Evolutionary conservation across 2,888 invertebrate species (phyloP).

Genomic region (Andricus quercusramuli): DNA sequence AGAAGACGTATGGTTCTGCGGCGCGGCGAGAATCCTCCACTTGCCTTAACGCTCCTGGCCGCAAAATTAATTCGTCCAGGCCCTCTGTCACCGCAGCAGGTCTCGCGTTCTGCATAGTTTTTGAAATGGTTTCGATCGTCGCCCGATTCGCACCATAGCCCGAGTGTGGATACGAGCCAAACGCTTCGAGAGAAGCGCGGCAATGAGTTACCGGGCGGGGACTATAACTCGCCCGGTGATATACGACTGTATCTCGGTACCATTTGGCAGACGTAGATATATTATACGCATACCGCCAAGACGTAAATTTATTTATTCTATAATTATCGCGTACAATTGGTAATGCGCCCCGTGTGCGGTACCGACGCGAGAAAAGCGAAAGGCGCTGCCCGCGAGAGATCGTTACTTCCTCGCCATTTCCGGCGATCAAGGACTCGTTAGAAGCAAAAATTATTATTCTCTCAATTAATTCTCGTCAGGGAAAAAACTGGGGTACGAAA

Average conservation of each 20-base stretch:
- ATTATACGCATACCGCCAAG: slow-evolving; percentile 76
- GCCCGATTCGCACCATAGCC: slow-evolving; percentile 67
- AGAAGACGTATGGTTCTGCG: slow-evolving; percentile 53
- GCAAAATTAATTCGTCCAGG: slow-evolving; percentile 53
- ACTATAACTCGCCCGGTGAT: slow-evolving; percentile 77
- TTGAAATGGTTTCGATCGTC: slow-evolving; percentile 65
- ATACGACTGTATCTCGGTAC: slow-evolving; percentile 78
- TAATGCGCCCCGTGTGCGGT: slow-evolving; percentile 62
- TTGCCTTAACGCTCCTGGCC: slow-evolving; percentile 51
- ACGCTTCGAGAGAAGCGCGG: slow-evolving; percentile 63
- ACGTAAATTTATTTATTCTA: slow-evolving; percentile 79
- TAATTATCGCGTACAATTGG: slow-evolving; percentile 78
- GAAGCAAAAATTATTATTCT: background rate
- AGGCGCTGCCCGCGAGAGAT: slow-evolving; percentile 30
- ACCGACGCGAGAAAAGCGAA: slow-evolving; percentile 39
- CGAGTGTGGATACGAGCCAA: slow-evolving; percentile 75
- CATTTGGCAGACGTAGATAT: slow-evolving; percentile 79
- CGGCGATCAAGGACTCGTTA: slow-evolving; percentile 40
- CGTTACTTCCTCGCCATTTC: slow-evolving; percentile 50
- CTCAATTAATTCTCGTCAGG: no score
- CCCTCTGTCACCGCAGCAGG: slow-evolving; percentile 32
- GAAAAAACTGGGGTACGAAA: no score
- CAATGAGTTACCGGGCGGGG: slow-evolving; percentile 77
- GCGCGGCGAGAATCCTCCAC: slow-evolving; percentile 50
- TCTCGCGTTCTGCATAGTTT: slow-evolving; percentile 49